phyloP scores from a whole-genome alignment of 1,140 invertebrate genomes.

The Drosophila virilis region DNA sequence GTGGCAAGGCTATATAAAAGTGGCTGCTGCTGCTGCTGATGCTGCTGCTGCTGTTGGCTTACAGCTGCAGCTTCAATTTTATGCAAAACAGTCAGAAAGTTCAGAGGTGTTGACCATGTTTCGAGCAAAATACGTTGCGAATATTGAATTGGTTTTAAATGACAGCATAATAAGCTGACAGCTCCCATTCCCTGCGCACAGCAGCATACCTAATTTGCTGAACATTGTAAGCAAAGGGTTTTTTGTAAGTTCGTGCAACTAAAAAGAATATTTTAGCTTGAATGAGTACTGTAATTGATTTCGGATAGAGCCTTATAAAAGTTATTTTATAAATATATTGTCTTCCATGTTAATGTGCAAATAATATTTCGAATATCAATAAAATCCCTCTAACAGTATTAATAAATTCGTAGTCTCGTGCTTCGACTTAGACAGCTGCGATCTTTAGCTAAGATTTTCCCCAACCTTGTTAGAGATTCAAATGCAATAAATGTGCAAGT shows the following conservation, averaged over 20 bases:
- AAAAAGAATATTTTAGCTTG: no score
- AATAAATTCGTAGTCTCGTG: no score
- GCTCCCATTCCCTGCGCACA: not conserved
- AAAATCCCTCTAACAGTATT: no score
- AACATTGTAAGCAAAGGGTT: not conserved
- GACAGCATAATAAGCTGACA: constrained; percentile 70
- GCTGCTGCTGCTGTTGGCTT: not conserved
- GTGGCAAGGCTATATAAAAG: constrained; percentile 41
- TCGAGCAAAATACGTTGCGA: constrained; percentile 56
- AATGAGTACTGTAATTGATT: no score
- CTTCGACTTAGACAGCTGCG: no score
- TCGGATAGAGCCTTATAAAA: no score
- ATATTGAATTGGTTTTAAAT: constrained; percentile 81
- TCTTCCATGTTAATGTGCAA: no score
- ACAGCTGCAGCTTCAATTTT: constrained; percentile 41
- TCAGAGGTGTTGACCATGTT: constrained; percentile 75
- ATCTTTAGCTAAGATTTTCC: no score
- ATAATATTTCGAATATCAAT: no score
- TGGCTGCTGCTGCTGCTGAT: constrained; percentile 25
- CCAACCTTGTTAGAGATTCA: no score
- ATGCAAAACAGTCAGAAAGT: constrained; percentile 69
- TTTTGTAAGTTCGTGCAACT: not conserved
- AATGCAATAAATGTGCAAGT: no score
- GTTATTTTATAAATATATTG: no score
- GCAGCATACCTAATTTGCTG: not conserved